A percentile compares a stretch with the other conserved stretches of the same genome.
These are phyloP conservation scores for Agapornis canus DNA, from an alignment of 2,797 vertebrate species.

Conservation along the genomic window DNA sequence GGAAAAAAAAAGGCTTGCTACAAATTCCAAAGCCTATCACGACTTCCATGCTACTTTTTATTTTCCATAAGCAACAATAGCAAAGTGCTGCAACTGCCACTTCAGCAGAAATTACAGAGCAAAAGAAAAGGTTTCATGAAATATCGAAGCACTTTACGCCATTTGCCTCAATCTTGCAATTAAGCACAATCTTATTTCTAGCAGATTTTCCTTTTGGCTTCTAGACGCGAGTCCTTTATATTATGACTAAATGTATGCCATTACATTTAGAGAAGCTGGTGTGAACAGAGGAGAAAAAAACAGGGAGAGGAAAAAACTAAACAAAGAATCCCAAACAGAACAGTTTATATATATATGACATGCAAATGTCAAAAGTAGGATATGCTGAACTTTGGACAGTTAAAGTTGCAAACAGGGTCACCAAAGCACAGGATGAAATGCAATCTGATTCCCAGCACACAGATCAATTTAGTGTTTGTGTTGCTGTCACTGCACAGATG, in stretches of 20 bases:
- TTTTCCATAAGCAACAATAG: not conserved
- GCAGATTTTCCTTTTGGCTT: not conserved
- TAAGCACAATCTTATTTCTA: not conserved
- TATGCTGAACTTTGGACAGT: not conserved
- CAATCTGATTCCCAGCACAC: not conserved
- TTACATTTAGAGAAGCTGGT: not conserved
- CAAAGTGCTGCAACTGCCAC: not conserved
- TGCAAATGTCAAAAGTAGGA: not conserved
- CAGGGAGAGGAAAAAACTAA: not conserved
- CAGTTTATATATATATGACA: not conserved
- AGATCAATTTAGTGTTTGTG: accelerated
- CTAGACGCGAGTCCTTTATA: not conserved
- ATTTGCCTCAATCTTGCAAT: not conserved
- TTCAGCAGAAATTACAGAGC: not conserved
- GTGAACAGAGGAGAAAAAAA: not conserved
- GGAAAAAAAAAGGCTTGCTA: not conserved
- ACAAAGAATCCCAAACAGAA: not conserved
- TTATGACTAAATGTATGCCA: not conserved
- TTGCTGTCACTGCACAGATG: not conserved
- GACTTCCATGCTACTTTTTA: not conserved
- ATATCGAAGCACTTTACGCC: not conserved
- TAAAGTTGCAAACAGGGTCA: not conserved
- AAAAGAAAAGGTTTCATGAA: not conserved
- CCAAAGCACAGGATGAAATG: not conserved
- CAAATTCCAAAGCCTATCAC: not conserved